Percentiles rank a stretch among this genome's conserved stretches.
Evolutionary conservation across 2,888 invertebrate genomes (phyloP).

Genomic region (Priocnemis perturbator): DNA sequence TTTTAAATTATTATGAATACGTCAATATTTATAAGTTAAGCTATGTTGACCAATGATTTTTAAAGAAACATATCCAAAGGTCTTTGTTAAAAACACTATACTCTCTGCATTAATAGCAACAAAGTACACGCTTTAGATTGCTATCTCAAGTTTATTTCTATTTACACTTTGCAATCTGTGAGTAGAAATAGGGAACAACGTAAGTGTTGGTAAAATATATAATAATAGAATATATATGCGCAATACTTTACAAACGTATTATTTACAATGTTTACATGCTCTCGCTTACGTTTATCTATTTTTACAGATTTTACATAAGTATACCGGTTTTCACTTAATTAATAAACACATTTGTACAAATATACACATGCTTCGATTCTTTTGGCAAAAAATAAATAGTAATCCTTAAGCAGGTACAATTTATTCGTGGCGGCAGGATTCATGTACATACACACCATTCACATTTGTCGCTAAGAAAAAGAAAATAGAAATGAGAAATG

Average conservation of each 20-base stretch:
- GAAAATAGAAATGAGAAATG: background rate
- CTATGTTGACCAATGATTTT: no score
- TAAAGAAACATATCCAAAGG: no score
- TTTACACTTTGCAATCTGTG: conserved; percentile 57
- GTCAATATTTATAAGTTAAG: no score
- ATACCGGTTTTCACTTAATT: conserved; percentile 29
- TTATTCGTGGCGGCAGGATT: conserved; percentile 63
- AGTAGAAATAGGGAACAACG: conserved; percentile 49
- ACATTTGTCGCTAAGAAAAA: conserved; percentile 19
- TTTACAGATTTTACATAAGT: conserved; percentile 50
- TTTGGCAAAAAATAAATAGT: conserved; percentile 69
- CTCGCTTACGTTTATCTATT: conserved; percentile 24
- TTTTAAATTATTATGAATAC: no score
- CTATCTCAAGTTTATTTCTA: conserved; percentile 58
- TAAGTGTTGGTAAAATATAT: conserved; percentile 54
- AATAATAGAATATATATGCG: conserved; percentile 63
- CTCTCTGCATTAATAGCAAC: no score
- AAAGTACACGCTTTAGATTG: conserved; percentile 29
- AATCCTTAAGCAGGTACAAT: conserved; percentile 73
- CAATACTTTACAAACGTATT: conserved; percentile 69
- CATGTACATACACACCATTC: conserved; percentile 29
- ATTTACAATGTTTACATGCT: conserved; percentile 72
- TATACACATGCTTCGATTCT: conserved; percentile 51
- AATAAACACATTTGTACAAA: conserved; percentile 52
- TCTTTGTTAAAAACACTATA: no score